Percentiles rank a stretch among this genome's conserved stretches.
phyloP scores from a whole-genome alignment of 2,113 vertebrate species.

The Rynchops niger region DNA sequence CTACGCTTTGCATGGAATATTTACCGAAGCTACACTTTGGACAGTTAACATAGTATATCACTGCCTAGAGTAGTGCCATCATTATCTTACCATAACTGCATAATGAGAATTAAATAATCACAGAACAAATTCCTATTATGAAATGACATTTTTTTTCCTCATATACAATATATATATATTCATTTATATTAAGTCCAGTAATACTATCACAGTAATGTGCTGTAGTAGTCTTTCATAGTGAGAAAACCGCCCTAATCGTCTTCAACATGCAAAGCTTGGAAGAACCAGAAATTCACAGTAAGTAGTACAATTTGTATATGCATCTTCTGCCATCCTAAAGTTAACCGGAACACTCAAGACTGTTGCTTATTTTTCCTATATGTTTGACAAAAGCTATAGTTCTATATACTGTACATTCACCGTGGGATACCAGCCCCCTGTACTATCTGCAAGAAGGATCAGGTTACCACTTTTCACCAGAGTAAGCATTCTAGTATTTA shows the following conservation, averaged over 20 bases:
- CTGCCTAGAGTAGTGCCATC: conserved; percentile 41
- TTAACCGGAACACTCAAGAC: conserved; percentile 30
- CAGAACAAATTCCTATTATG: conserved; percentile 71
- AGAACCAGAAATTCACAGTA: conserved; percentile 73
- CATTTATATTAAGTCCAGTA: conserved; percentile 54
- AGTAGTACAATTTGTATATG: conserved; percentile 57
- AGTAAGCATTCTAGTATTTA: conserved; percentile 47
- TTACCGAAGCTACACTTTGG: neutral
- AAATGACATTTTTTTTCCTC: conserved; percentile 62
- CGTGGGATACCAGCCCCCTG: conserved; percentile 37
- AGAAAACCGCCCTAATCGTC: conserved; percentile 69
- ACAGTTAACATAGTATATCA: conserved; percentile 9
- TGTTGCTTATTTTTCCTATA: conserved; percentile 32
- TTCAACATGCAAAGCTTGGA: conserved; percentile 78
- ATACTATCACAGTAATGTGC: conserved; percentile 67
- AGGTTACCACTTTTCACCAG: conserved; percentile 44
- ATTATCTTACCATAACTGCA: conserved; percentile 44
- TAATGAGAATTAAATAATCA: conserved; percentile 60
- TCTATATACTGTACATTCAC: conserved; percentile 65
- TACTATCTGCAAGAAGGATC: conserved; percentile 10
- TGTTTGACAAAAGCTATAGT: conserved; percentile 43
- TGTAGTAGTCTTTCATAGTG: conserved; percentile 65
- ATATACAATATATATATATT: conserved; percentile 55
- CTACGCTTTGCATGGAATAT: conserved; percentile 29
- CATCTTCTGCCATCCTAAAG: conserved; percentile 44